Percentiles rank a stretch among this genome's conserved stretches.
phyloP scores from a whole-genome alignment of 2,113 vertebrate genomes.

The Lichenostomus cassidix region DNA sequence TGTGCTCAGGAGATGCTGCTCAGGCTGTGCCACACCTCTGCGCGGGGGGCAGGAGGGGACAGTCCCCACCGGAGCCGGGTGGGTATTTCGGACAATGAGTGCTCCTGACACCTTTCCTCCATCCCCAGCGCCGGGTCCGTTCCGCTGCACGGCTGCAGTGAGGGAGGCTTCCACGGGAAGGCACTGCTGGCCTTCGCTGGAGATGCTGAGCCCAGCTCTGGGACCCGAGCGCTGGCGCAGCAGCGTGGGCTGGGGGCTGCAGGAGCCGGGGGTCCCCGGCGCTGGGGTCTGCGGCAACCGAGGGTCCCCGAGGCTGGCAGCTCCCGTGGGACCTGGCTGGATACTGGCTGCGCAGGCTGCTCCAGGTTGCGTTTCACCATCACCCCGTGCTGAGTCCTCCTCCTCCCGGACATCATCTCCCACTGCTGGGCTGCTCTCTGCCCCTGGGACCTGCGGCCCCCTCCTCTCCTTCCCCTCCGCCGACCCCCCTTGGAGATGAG shows the following conservation, averaged over 20 bases:
- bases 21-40: neutral
- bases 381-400: neutral
- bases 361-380: neutral
- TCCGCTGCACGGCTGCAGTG: neutral
- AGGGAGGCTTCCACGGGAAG: conserved; percentile 9
- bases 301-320: neutral
- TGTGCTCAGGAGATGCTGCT: neutral
- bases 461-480: neutral
- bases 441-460: neutral
- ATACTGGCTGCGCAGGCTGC: neutral
- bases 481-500: accelerated
- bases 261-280: neutral
- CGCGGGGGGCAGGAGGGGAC: accelerated
- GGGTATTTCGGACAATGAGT: accelerated
- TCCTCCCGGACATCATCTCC: too few relatives aligned
- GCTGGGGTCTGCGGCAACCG: neutral
- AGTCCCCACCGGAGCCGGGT: accelerated
- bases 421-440: neutral
- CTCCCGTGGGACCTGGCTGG: accelerated
- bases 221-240: accelerated
- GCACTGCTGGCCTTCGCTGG: conserved; percentile 32
- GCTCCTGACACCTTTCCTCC: neutral
- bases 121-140: accelerated
- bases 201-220: neutral
- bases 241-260: neutral